These are phyloP conservation scores for Nomada flava DNA, from an alignment of 2,888 invertebrate species.

Conservation along the genomic window DNA sequence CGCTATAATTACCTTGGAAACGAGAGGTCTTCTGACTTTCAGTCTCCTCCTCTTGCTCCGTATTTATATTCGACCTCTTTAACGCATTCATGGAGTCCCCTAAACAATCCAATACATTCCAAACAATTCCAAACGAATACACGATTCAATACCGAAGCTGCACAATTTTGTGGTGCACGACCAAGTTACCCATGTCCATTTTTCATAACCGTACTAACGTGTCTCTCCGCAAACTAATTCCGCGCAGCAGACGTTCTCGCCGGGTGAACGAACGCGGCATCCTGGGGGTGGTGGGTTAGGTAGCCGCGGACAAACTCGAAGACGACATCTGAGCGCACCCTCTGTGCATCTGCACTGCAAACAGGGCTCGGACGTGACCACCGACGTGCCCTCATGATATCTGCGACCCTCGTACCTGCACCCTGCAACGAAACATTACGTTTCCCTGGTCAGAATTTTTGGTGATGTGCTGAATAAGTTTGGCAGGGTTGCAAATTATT, in stretches of 20 bases:
- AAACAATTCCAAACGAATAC: background rate
- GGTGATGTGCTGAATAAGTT: background rate
- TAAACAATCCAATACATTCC: slow-evolving; percentile 50
- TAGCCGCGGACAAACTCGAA: slow-evolving; percentile 91
- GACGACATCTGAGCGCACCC: slow-evolving; percentile 90
- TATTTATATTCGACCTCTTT: slow-evolving; percentile 80
- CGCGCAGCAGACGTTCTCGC: slow-evolving; percentile 90
- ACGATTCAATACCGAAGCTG: background rate
- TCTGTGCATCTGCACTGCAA: slow-evolving; percentile 90
- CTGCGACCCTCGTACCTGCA: slow-evolving; percentile 90
- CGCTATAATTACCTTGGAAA: slow-evolving; percentile 55
- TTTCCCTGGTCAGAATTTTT: background rate
- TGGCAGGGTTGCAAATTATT: no score
- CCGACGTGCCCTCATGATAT: slow-evolving; percentile 88
- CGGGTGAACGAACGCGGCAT: slow-evolving; percentile 88
- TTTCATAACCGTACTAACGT: slow-evolving; percentile 83
- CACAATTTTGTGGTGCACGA: background rate
- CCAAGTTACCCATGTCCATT: background rate
- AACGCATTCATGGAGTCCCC: slow-evolving; percentile 73
- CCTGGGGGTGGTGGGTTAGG: slow-evolving; percentile 91
- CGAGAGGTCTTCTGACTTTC: slow-evolving; percentile 40
- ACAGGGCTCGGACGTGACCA: slow-evolving; percentile 91
- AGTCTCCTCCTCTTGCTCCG: slow-evolving; percentile 28
- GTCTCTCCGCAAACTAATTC: slow-evolving; percentile 89
- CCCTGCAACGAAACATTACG: slow-evolving; percentile 83